Conservation (phyloP, 2,797 vertebrate genomes). For the Urocyon cinereoargenteus region DNA sequence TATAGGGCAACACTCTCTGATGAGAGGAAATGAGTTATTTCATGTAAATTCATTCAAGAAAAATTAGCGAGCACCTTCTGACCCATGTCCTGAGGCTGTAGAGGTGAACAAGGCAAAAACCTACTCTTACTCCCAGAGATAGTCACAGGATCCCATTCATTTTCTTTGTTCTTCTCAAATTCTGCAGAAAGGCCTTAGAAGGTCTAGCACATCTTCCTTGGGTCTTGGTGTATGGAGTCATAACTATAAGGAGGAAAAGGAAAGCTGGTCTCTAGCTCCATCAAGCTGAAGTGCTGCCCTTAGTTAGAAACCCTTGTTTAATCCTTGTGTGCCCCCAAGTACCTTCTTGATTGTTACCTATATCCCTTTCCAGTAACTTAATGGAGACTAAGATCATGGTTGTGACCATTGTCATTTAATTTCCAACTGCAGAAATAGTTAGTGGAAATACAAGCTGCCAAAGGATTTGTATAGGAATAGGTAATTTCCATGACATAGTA, state of each 20-base stretch:
- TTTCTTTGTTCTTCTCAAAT: constrained; percentile 14
- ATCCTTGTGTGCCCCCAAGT: not conserved
- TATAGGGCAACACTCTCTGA: not conserved
- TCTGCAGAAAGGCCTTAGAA: not conserved
- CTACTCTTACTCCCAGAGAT: not conserved
- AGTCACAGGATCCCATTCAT: not conserved
- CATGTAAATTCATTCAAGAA: constrained; percentile 55
- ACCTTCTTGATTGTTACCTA: not conserved
- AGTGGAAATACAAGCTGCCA: not conserved
- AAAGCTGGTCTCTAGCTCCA: not conserved
- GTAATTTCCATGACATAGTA: not conserved
- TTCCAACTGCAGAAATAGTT: not conserved
- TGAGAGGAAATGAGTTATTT: constrained; percentile 53
- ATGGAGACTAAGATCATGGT: not conserved
- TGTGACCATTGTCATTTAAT: not conserved
- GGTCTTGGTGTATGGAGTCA: not conserved
- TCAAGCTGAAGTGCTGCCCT: not conserved
- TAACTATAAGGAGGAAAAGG: not conserved
- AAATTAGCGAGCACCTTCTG: constrained; percentile 25
- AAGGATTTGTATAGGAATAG: not conserved
- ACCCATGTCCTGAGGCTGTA: not conserved
- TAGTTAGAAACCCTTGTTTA: not conserved
- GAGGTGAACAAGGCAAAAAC: not conserved
- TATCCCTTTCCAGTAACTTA: not conserved
- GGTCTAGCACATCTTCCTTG: not conserved